A percentile compares a stretch with the other conserved stretches of the same genome.
Conservation (phyloP, 1,140 invertebrate species). For the Drosophila persimilis region DNA sequence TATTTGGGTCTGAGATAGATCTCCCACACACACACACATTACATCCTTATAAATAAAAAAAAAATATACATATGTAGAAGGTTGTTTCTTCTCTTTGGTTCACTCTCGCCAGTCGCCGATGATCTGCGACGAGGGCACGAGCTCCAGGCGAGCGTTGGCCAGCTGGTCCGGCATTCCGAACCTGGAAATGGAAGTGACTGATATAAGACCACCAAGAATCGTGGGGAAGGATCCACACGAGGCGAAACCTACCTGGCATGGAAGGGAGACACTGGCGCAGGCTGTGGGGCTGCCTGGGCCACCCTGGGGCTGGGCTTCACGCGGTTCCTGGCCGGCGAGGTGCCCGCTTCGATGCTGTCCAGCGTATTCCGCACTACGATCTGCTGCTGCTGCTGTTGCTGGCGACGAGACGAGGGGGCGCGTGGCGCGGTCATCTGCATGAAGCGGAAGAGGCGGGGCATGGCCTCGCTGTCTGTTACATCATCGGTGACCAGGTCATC, state of each 20-base stretch:
- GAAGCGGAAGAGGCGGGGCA: conserved; percentile 50
- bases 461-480: background rate
- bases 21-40: too few species aligned
- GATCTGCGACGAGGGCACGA: conserved; percentile 74
- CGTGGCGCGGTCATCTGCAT: conserved; percentile 28
- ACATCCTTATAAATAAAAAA: too few species aligned
- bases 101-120: conserved; percentile 72
- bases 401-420: background rate
- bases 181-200: conserved; percentile 7
- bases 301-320: conserved; percentile 17
- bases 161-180: conserved; percentile 54
- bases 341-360: conserved; percentile 61
- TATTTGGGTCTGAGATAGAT: too few species aligned
- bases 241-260: conserved; percentile 27
- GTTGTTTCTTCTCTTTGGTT: background rate
- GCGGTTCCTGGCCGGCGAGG: conserved; percentile 39
- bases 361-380: conserved; percentile 58
- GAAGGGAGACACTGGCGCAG: conserved; percentile 6
- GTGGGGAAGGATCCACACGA: background rate
- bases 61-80: too few species aligned
- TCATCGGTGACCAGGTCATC: conserved; percentile 17
- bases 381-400: conserved; percentile 6
- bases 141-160: conserved; percentile 56
- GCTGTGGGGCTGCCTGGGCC: background rate
- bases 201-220: background rate